These are phyloP conservation scores for Hypanus sabinus DNA, from an alignment of 2,113 vertebrate genomes.

Conservation along the genomic window DNA sequence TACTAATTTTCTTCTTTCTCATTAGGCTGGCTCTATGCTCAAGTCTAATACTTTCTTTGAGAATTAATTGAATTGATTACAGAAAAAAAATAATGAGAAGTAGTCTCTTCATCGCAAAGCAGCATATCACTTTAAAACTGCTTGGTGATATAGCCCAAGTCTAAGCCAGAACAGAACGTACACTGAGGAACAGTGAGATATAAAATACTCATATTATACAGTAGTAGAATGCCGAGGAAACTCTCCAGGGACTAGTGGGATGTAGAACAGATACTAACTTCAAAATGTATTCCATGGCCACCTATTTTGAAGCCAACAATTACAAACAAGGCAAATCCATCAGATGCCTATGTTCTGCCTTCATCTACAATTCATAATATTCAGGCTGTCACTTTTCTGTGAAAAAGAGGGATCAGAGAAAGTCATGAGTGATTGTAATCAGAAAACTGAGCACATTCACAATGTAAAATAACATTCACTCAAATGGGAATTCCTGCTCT, in stretches of 20 bases:
- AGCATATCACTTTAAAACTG: neutral
- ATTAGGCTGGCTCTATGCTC: neutral
- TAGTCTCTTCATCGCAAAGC: neutral
- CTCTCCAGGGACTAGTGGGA: neutral
- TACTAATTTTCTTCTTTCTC: neutral
- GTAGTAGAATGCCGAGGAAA: neutral
- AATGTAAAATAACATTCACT: slow-evolving; percentile 10
- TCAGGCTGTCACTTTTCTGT: neutral
- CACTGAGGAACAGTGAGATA: neutral
- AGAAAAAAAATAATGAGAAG: neutral
- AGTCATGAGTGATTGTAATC: neutral
- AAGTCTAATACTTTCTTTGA: neutral
- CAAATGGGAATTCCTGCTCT: neutral
- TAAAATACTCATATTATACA: neutral
- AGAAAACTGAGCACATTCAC: neutral
- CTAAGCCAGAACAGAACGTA: neutral
- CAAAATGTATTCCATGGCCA: neutral
- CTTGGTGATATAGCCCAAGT: neutral
- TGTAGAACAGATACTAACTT: neutral
- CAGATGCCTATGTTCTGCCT: neutral
- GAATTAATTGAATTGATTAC: neutral
- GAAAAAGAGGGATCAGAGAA: neutral
- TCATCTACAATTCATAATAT: neutral
- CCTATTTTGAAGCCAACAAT: neutral
- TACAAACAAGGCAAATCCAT: neutral